phyloP scores from a whole-genome alignment of 2,113 vertebrate genomes.

The Pachyramphus minor region DNA sequence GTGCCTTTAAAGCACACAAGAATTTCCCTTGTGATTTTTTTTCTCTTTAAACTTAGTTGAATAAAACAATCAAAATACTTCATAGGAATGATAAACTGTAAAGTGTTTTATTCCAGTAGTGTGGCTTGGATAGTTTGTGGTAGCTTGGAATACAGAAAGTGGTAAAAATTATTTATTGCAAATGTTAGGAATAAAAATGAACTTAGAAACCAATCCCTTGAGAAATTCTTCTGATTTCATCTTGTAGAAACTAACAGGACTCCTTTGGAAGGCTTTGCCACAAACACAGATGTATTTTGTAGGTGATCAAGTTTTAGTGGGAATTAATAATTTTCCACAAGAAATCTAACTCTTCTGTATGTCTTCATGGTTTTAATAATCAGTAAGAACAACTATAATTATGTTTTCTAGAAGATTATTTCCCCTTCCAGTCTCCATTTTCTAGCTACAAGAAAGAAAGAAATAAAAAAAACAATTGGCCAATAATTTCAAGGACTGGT shows the following conservation, averaged over 20 bases:
- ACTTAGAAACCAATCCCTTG: conserved; percentile 18
- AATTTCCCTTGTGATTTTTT: conserved; percentile 25
- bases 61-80: conserved; percentile 65
- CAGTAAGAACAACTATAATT: background rate
- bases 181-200: conserved; percentile 60
- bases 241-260: background rate
- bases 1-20: conserved; percentile 36
- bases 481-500: background rate
- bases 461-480: no score
- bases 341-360: background rate
- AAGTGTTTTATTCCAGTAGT: conserved; percentile 53
- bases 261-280: background rate
- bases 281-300: background rate
- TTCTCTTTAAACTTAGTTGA: conserved; percentile 34
- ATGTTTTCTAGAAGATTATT: background rate
- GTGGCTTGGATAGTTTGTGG: conserved; percentile 27
- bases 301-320: background rate
- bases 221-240: background rate
- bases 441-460: background rate
- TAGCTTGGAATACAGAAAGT: conserved; percentile 33
- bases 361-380: background rate
- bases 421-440: background rate
- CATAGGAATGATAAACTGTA: conserved; percentile 51
- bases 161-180: conserved; percentile 50
- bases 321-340: background rate